phyloP scores from a whole-genome alignment of 2,113 vertebrate species.

The Cyprinodon variegatus region DNA sequence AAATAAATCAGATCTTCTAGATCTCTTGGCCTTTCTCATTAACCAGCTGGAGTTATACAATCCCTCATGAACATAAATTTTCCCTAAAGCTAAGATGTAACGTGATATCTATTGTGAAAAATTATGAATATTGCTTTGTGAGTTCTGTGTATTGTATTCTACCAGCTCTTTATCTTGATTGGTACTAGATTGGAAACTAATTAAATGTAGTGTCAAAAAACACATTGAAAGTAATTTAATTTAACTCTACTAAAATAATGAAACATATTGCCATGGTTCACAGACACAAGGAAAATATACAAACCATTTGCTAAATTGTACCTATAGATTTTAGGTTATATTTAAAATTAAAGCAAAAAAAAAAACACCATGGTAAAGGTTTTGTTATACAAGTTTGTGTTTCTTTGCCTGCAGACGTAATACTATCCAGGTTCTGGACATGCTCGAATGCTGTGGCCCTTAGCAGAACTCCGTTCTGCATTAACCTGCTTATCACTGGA shows the following conservation, averaged over 20 bases:
- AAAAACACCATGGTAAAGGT: background rate
- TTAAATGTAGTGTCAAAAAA: background rate
- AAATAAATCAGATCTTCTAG: no score
- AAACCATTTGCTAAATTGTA: background rate
- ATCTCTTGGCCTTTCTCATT: no score
- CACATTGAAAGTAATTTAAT: background rate
- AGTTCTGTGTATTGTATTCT: background rate
- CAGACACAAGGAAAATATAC: background rate
- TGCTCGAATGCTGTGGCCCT: constrained; percentile 19
- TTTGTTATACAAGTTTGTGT: constrained; percentile 8
- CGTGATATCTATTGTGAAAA: no score
- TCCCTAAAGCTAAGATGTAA: no score
- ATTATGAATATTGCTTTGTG: no score
- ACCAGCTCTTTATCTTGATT: background rate
- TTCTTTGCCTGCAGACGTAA: constrained; percentile 34
- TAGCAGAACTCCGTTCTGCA: constrained; percentile 23
- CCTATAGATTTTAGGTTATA: background rate
- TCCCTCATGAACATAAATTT: no score
- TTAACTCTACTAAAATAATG: background rate
- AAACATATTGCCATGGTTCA: background rate
- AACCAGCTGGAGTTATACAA: no score
- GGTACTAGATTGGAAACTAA: background rate
- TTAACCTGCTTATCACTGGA: constrained; percentile 66
- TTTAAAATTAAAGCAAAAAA: background rate
- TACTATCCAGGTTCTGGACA: constrained; percentile 27